Conservation (phyloP, 2,113 vertebrate genomes). For the Corythornis vintsioides region DNA sequence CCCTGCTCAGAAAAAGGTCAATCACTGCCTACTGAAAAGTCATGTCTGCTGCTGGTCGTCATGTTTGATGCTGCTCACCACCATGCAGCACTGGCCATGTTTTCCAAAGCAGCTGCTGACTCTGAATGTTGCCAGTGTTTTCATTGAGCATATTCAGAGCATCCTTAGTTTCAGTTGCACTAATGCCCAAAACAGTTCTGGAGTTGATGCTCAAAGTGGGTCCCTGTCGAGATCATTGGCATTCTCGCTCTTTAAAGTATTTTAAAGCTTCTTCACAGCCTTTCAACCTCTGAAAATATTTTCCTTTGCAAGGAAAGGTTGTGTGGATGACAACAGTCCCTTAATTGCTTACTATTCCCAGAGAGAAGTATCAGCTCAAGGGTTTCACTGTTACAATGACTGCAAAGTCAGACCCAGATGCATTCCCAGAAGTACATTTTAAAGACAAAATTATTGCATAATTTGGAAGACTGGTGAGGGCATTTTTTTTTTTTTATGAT, state of each 20-base stretch:
- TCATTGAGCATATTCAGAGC: accelerated
- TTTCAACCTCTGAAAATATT: slow-evolving; percentile 21
- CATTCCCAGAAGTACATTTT: background rate
- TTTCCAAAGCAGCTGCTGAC: background rate
- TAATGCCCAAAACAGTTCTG: background rate
- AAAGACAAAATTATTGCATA: background rate
- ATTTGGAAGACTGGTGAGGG: background rate
- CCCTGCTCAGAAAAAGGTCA: background rate
- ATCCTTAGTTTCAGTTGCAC: background rate
- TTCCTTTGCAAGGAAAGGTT: background rate
- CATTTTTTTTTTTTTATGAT: background rate
- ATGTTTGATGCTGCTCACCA: background rate
- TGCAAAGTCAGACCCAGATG: background rate
- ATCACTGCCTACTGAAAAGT: background rate
- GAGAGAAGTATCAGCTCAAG: background rate
- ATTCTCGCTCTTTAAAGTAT: background rate
- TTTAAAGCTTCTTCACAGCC: background rate
- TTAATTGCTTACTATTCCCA: background rate
- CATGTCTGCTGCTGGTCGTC: background rate
- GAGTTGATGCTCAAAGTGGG: background rate
- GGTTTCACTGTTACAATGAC: background rate
- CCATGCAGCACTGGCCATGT: background rate
- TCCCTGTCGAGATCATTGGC: background rate
- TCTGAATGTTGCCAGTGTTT: background rate
- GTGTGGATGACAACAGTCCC: background rate